phyloP scores from a whole-genome alignment of 2,888 invertebrate genomes.

The Tridacna gigas region DNA sequence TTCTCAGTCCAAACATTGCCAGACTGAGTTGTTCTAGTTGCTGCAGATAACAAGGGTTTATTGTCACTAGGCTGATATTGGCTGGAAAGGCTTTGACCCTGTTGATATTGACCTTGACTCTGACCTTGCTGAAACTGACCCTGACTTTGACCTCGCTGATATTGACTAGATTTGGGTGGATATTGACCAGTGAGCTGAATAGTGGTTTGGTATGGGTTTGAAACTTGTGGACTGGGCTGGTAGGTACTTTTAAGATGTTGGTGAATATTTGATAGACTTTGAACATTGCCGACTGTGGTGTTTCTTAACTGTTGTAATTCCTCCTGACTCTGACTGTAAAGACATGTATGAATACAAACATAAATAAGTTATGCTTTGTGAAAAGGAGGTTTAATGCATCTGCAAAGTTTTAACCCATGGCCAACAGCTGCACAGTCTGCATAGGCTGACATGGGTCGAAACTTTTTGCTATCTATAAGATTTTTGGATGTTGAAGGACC shows the following conservation, averaged over 20 bases:
- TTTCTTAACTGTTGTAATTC: neutral
- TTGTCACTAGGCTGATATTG: neutral
- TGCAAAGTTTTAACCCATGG: too few relatives aligned
- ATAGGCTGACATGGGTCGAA: too few relatives aligned
- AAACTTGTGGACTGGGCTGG: neutral
- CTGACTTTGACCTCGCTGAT: neutral
- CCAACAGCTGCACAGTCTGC: too few relatives aligned
- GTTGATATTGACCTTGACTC: neutral
- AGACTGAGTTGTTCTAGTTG: neutral
- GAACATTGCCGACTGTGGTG: neutral
- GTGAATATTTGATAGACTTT: neutral
- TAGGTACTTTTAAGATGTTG: neutral
- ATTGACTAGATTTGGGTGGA: neutral
- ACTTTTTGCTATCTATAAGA: too few relatives aligned
- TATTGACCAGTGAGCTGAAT: neutral
- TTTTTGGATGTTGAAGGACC: too few relatives aligned
- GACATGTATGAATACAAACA: too few relatives aligned
- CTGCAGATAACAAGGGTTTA: slow-evolving; percentile 1
- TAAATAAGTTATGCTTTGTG: too few relatives aligned
- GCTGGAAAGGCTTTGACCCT: neutral
- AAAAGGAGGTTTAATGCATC: too few relatives aligned
- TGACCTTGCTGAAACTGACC: neutral
- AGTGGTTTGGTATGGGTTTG: neutral
- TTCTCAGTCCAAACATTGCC: neutral
- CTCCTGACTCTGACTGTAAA: neutral